phyloP scores from a whole-genome alignment of 2,113 vertebrate genomes.

The Suricata suricatta region DNA sequence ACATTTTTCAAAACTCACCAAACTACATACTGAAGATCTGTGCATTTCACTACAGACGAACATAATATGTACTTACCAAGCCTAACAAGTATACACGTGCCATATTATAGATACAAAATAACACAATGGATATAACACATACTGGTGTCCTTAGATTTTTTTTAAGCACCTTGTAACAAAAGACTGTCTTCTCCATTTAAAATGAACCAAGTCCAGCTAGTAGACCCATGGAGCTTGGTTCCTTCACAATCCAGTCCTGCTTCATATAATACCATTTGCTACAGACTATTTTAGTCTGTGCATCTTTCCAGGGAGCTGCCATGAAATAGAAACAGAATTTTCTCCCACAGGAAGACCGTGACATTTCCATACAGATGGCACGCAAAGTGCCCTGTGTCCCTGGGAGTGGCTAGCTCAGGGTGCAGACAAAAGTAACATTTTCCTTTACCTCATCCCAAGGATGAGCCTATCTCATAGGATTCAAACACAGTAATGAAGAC shows the following conservation, averaged over 20 bases:
- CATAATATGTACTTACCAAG: background rate
- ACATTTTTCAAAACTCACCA: background rate
- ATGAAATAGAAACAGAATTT: slow-evolving; percentile 28
- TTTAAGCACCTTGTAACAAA: background rate
- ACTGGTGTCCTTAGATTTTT: background rate
- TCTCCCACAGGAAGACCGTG: background rate
- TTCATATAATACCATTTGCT: slow-evolving; percentile 28
- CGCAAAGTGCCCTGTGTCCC: background rate
- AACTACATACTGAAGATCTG: background rate
- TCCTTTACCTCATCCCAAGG: background rate
- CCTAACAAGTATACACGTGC: background rate
- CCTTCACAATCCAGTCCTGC: background rate
- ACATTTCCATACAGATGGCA: background rate
- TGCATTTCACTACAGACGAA: background rate
- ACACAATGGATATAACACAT: background rate
- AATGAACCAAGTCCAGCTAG: slow-evolving; percentile 11
- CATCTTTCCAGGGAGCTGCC: slow-evolving; percentile 35
- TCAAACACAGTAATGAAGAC: slow-evolving; percentile 1
- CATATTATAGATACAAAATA: background rate
- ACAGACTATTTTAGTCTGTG: slow-evolving; percentile 24
- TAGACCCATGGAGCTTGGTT: background rate
- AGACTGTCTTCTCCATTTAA: slow-evolving; percentile 16
- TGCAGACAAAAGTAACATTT: background rate
- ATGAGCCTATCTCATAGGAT: background rate
- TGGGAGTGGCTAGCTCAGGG: background rate